Percentiles rank a stretch among this genome's conserved stretches.
phyloP scores from a whole-genome alignment of 30 jellyfish, hydroid and myxozoan genomes.

The Rhopilema esculentum region DNA sequence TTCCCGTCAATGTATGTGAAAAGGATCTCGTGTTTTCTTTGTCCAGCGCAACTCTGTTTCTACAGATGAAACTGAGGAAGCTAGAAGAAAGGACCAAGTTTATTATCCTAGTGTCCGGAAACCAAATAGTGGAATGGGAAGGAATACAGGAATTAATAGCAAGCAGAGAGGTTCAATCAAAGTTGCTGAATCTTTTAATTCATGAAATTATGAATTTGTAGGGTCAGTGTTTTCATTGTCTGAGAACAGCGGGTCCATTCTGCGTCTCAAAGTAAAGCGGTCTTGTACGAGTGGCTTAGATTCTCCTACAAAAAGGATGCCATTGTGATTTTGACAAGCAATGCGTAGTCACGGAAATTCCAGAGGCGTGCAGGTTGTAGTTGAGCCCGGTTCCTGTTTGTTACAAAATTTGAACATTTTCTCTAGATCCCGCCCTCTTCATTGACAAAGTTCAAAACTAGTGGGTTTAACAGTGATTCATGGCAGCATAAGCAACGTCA shows the following conservation, averaged over 20 bases:
- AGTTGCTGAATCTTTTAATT: slow-evolving; percentile 18
- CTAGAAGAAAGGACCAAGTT: slow-evolving; percentile 51
- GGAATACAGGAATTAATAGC: slow-evolving; percentile 69
- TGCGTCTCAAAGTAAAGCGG: background rate
- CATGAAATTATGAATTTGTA: slow-evolving; percentile 10
- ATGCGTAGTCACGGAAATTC: slow-evolving; percentile 29
- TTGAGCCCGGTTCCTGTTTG: background rate
- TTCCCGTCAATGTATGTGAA: background rate
- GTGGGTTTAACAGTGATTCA: background rate
- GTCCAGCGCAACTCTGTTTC: background rate
- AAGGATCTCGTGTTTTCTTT: slow-evolving; percentile 20
- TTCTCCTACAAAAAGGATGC: background rate
- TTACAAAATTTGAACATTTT: background rate
- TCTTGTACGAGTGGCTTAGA: slow-evolving; percentile 9
- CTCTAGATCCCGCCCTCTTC: background rate
- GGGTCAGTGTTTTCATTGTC: slow-evolving; percentile 33
- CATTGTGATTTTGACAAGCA: background rate
- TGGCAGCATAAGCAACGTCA: background rate
- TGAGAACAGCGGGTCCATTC: slow-evolving; percentile 55
- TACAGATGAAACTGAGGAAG: slow-evolving; percentile 33
- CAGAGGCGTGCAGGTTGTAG: background rate
- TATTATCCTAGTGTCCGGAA: slow-evolving; percentile 68
- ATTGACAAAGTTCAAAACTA: background rate
- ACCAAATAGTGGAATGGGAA: slow-evolving; percentile 73
- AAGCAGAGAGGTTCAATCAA: slow-evolving; percentile 70